Conservation (phyloP, 2,888 invertebrate species). For the Acanthosepion lycidas region DNA sequence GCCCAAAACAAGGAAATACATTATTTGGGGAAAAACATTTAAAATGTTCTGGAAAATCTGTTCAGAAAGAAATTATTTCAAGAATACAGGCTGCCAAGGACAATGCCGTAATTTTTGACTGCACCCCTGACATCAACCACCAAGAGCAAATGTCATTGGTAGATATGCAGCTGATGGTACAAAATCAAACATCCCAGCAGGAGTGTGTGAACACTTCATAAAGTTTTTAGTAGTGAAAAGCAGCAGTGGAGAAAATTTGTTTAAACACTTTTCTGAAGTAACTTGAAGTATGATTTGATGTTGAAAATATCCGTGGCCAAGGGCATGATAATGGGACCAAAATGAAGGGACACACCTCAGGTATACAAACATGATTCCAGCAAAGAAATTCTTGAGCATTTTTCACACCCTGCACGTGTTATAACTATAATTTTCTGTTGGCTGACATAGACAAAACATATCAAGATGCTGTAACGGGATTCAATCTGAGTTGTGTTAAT, state of each 20-base stretch:
- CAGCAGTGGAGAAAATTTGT: background rate
- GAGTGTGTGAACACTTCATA: background rate
- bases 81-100: background rate
- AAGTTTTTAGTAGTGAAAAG: background rate
- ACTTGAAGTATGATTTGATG: background rate
- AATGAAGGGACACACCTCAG: background rate
- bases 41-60: background rate
- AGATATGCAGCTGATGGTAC: background rate
- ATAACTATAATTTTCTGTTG: too few relatives aligned
- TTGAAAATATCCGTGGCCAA: background rate
- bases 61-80: background rate
- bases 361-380: too few relatives aligned
- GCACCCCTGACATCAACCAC: background rate
- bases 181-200: background rate
- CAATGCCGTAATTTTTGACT: background rate
- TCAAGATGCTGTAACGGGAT: too few relatives aligned
- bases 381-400: too few relatives aligned
- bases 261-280: background rate
- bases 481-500: too few relatives aligned
- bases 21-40: too few relatives aligned
- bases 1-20: too few relatives aligned
- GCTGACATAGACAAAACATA: too few relatives aligned
- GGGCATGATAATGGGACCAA: background rate
- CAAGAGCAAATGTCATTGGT: background rate
- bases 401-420: too few relatives aligned